Percentiles rank a stretch among this genome's conserved stretches.
These are phyloP conservation scores for Drosophila birchii DNA, from an alignment of 2,888 invertebrate genomes.

Conservation along the genomic window DNA sequence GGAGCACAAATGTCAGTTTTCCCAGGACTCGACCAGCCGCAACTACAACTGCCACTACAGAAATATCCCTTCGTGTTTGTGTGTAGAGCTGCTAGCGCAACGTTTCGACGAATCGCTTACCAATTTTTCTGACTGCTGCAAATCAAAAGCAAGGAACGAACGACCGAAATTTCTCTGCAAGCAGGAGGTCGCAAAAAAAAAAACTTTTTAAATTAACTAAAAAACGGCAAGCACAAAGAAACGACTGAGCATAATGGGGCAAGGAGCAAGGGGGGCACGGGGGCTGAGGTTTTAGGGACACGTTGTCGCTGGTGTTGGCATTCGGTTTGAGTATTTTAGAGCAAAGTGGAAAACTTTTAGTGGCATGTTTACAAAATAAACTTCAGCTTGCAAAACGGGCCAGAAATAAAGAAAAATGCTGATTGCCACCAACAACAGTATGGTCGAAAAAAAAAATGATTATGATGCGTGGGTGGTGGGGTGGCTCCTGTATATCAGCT, in stretches of 20 bases:
- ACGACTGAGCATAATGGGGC: background rate
- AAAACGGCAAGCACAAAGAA: constrained; percentile 58
- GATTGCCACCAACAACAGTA: constrained; percentile 57
- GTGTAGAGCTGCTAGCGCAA: constrained; percentile 18
- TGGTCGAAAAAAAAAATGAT: constrained; percentile 54
- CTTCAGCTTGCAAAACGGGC: constrained; percentile 68
- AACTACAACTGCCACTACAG: constrained; percentile 27
- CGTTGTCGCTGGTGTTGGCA: constrained; percentile 75
- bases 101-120: constrained; percentile 76
- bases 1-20: constrained; percentile 76
- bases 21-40: constrained; percentile 64
- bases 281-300: constrained; percentile 45
- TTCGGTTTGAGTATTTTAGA: constrained; percentile 77
- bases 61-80: constrained; percentile 47
- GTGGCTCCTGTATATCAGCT: constrained; percentile 56
- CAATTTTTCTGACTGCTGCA: constrained; percentile 78
- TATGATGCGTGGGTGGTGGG: constrained; percentile 55
- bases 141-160: constrained; percentile 62
- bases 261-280: background rate
- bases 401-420: constrained; percentile 66
- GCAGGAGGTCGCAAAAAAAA: constrained; percentile 22
- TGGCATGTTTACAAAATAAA: constrained; percentile 80
- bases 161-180: constrained; percentile 22
- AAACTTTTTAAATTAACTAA: constrained; percentile 79
- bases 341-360: constrained; percentile 80